Evolutionary conservation across 2,797 vertebrate species (phyloP), one percentile per base, ranked within the genome.

Genomic region (Paedocypris micromegethes): DNA sequence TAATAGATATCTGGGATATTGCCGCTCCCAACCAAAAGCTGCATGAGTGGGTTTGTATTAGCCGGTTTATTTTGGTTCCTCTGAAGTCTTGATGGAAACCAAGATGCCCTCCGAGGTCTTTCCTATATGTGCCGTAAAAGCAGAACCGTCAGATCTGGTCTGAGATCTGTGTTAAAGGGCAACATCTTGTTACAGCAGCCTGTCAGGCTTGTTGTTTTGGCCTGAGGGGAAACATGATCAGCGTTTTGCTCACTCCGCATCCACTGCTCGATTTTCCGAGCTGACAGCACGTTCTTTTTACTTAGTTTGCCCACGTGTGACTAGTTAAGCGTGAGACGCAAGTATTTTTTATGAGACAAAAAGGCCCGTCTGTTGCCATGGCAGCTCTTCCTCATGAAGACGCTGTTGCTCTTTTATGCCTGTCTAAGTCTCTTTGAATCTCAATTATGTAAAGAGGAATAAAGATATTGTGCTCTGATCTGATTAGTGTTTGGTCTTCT

Each of bases 141-240:
- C 40, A 63, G 8, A 57, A 63, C 43, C 1, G 5, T 9, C 46
- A 51, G 7, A 64, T 40, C 60, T 57, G 68, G 52, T 51, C 46
- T 57, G 46, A 57, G 52, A 70, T 63, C 67, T 55, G 56, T 40
- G 56, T 52, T 58, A 59, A 67, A 66, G 46, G 53, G 46, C 52
- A 70, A 9, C 8, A 54, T 49, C 58, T 56, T 70, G 58, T 46
- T 63, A 42, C 45, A 70, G 52, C 59, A 57, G 46, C 39, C 59
- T 70, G 59, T 57, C 68, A 56, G 52, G 46, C 9, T 54, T 55
- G 59, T 63, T 70, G 53, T 70, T 70, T 63, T 57, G 46, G 68
- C 59, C 53, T 56, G 59, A 64, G 46, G 60, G 56, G 60, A 64
- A 57, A 63, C 68, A 70, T 23, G 68, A 63, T 70, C 58, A 57